Evolutionary conservation across 2,888 invertebrate species (phyloP).

Genomic region (Zaprionus lineosus): DNA sequence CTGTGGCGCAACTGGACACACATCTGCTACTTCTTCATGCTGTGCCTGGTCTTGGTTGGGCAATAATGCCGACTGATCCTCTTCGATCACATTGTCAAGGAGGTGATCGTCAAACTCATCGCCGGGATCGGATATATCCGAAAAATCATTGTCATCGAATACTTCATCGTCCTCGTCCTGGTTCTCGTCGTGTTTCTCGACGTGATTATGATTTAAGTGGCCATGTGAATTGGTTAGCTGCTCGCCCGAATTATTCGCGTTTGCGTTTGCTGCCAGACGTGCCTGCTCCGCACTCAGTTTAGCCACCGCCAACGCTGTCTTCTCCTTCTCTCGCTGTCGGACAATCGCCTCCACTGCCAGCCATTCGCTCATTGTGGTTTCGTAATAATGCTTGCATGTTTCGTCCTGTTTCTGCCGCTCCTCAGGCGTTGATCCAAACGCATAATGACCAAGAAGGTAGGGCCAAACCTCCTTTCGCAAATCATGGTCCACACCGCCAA

Average conservation of each 20-base stretch:
- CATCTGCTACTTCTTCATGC: constrained; percentile 34
- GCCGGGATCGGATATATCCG: constrained; percentile 84
- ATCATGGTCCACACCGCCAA: constrained; percentile 92
- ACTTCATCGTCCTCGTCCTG: constrained; percentile 84
- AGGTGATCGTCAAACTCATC: constrained; percentile 68
- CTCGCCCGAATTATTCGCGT: constrained; percentile 9
- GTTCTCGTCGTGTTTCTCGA: constrained; percentile 58
- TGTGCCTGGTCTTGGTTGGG: not conserved
- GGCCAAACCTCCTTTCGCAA: constrained; percentile 93
- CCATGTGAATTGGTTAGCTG: constrained; percentile 22
- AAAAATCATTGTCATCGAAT: constrained; percentile 84
- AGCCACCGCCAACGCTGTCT: constrained; percentile 92
- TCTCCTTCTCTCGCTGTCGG: constrained; percentile 90
- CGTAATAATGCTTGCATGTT: constrained; percentile 89
- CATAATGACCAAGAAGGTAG: constrained; percentile 92
- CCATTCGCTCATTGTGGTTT: constrained; percentile 97
- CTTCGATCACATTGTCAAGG: constrained; percentile 21
- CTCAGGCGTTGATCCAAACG: constrained; percentile 88
- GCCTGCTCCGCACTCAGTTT: constrained; percentile 84
- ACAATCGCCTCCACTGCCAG: constrained; percentile 96
- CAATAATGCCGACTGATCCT: constrained; percentile 22
- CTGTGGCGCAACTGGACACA: constrained; percentile 50
- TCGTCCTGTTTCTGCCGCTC: constrained; percentile 87
- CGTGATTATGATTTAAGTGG: constrained; percentile 4
- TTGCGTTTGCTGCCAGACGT: constrained; percentile 83